Base-by-base conservation (phyloP, 2,797 vertebrate genomes). In the Clarias platycephalus region DNA sequence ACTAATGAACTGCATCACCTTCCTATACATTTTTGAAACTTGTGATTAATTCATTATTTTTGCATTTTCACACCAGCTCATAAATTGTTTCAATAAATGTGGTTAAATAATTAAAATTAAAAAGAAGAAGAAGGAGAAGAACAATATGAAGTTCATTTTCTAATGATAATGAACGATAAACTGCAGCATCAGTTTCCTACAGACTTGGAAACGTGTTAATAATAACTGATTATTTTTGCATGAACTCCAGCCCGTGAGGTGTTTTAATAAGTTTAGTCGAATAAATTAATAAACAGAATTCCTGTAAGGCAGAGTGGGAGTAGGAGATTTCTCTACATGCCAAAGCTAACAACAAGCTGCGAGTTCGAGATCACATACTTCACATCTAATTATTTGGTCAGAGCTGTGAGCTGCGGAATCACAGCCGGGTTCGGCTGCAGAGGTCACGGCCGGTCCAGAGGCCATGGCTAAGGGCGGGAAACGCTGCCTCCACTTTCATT, bases 381-480 rank as follows among this genome's bases (percentile, higher is more conserved):
- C 58, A 78, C 57, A 62, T 78, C 57, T 78, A 62, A 78, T 78
- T 78, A 78, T 78, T 77, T 60, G 15, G 57, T 26, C n/a, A 13
- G 76, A 62, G 58, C 57, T 77, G 75, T 18, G 22, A 77, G 74
- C 74, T 76, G 75, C 55, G 1, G 75, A 49, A 82, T 64, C 57
- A 57, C 64, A 24, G n/a, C 37, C 31, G 68, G 78, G 37, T 83
- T 78, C n/a, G 62, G 64, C 79, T 26, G 49, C 70, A 20, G 16
- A 70, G 83, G 77, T 68, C 63, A 79, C 3, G 24, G 57, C 31
- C 76, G 6, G 76, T 40, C 22, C 58, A 62, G 76, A 78, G 76
- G 76, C 34, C 24, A 40, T 40, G 40, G 63, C 22, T 40, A n/a
- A 49, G 64, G 76, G 22, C 16, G 37, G 9, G 44, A 63, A 49